These are phyloP conservation scores for Pogonomyrmex californicus DNA, from an alignment of 1,140 invertebrate species.

Conservation along the genomic window DNA sequence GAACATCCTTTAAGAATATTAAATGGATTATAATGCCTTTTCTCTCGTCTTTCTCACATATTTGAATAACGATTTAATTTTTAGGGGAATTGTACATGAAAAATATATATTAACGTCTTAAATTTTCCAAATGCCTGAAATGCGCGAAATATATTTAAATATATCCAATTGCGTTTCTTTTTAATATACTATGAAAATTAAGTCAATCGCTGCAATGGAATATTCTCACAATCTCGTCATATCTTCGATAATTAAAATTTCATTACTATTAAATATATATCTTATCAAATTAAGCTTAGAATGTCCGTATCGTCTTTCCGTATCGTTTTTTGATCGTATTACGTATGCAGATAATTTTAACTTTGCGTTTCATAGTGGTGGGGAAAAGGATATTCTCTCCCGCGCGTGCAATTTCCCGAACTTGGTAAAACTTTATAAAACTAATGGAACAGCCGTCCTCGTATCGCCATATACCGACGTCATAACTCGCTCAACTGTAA, in stretches of 20 bases:
- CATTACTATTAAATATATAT: not conserved
- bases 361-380: not conserved
- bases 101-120: not conserved
- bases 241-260: not conserved
- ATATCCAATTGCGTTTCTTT: not conserved
- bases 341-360: slow-evolving; percentile 22
- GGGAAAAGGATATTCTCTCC: not conserved
- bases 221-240: not conserved
- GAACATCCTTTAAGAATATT: not conserved
- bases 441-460: slow-evolving; percentile 21
- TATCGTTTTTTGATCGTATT: not conserved
- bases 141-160: not conserved
- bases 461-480: slow-evolving; percentile 38
- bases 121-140: not conserved
- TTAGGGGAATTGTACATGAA: not conserved
- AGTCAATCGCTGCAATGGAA: not conserved
- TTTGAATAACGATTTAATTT: not conserved
- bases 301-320: not conserved
- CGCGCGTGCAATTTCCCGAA: not conserved
- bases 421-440: slow-evolving; percentile 52
- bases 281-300: not conserved
- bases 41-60: not conserved
- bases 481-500: slow-evolving; percentile 29
- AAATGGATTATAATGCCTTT: not conserved
- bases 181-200: not conserved